Evolutionary conservation across 2,888 invertebrate species (phyloP).

Genomic region (Ectropis crepuscularia): DNA sequence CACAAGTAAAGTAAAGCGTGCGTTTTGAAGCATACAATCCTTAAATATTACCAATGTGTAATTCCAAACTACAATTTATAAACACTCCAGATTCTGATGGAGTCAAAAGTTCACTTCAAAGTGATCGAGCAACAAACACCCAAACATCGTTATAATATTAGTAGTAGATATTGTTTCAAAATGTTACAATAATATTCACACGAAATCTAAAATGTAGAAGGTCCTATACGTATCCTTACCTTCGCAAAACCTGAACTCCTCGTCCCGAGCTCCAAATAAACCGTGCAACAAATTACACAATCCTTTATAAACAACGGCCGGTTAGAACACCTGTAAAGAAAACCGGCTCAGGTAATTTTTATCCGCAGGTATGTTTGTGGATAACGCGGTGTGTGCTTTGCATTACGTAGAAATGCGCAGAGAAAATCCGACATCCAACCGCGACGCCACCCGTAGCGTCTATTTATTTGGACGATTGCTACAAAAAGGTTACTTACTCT

Average conservation of each 20-base stretch:
- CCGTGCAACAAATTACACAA: conserved; percentile 42
- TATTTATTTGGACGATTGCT: conserved; percentile 4
- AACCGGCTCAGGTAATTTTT: conserved; percentile 37
- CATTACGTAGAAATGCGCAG: conserved; percentile 29
- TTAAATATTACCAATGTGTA: too few relatives aligned
- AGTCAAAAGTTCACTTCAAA: too few relatives aligned
- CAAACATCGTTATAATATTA: too few relatives aligned
- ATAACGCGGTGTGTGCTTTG: conserved; percentile 37
- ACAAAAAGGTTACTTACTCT: neutral
- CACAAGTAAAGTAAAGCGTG: too few relatives aligned
- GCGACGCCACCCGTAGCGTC: neutral
- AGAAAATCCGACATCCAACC: conserved; percentile 6
- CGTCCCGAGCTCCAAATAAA: conserved; percentile 30
- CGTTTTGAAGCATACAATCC: too few relatives aligned
- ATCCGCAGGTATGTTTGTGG: conserved; percentile 32
- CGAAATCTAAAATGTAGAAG: neutral
- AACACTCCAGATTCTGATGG: too few relatives aligned
- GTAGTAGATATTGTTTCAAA: neutral
- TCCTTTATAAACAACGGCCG: conserved; percentile 42
- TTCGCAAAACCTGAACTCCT: conserved; percentile 19
- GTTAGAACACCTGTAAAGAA: conserved; percentile 42
- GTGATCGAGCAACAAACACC: too few relatives aligned
- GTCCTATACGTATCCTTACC: conserved; percentile 8
- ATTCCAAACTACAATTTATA: too few relatives aligned
- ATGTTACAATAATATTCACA: neutral